These are phyloP conservation scores for Iselma pallidipennis DNA, from an alignment of 2,888 invertebrate genomes.

Conservation along the genomic window DNA sequence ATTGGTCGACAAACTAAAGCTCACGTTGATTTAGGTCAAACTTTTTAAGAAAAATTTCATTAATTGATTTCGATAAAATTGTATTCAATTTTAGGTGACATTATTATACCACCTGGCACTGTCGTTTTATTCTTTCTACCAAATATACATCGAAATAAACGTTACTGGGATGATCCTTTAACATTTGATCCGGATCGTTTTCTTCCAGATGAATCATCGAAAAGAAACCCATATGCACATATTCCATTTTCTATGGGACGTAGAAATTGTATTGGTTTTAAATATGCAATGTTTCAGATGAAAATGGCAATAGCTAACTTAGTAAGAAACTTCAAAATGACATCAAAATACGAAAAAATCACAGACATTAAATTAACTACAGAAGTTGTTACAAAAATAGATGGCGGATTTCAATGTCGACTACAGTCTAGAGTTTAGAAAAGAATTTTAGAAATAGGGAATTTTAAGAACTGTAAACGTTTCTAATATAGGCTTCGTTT, in stretches of 20 bases:
- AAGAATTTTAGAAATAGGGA: too few species aligned
- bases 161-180: slow-evolving; percentile 60
- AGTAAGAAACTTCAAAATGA: not conserved
- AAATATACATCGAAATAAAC: slow-evolving; percentile 58
- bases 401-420: too few species aligned
- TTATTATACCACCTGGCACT: slow-evolving; percentile 57
- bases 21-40: slow-evolving; percentile 27
- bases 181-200: slow-evolving; percentile 62
- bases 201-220: slow-evolving; percentile 54
- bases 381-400: too few species aligned
- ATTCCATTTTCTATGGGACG: slow-evolving; percentile 57
- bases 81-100: slow-evolving; percentile 49
- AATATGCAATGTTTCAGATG: slow-evolving; percentile 28
- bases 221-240: slow-evolving; percentile 56
- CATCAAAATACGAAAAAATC: not conserved
- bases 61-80: too few species aligned
- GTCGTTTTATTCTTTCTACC: slow-evolving; percentile 56
- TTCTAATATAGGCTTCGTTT: too few species aligned
- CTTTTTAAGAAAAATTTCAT: too few species aligned
- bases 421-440: too few species aligned
- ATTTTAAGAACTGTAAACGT: too few species aligned
- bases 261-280: slow-evolving; percentile 56
- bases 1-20: slow-evolving; percentile 11
- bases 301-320: slow-evolving; percentile 3
- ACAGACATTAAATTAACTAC: too few species aligned